Percentiles rank a stretch among this genome's conserved stretches.
Conservation (phyloP, 2,113 vertebrate genomes). For the Apteryx mantelli region DNA sequence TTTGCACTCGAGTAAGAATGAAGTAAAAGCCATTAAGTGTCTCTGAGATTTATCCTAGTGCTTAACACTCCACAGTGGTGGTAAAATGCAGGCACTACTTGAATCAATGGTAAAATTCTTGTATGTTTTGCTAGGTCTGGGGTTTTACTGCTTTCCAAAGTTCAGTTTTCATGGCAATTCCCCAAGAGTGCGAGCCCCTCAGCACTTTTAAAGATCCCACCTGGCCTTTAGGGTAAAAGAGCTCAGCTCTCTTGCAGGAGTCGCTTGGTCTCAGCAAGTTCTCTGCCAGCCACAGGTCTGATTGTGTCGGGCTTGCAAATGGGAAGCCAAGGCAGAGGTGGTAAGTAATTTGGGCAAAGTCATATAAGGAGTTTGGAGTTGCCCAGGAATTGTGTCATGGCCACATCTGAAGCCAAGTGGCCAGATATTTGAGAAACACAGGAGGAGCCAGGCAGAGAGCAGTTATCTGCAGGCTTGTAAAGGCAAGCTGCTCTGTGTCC, state of each 20-base stretch:
- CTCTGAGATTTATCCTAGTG: not conserved
- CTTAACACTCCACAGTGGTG: not conserved
- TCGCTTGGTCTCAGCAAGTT: not conserved
- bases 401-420: rapidly evolving
- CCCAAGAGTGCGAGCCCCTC: not conserved
- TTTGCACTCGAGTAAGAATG: not conserved
- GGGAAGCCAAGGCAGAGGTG: not conserved
- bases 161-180: not conserved
- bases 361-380: not conserved
- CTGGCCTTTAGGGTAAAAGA: not conserved
- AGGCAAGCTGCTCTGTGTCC: constrained; percentile 4
- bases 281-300: not conserved
- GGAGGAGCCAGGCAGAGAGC: not conserved
- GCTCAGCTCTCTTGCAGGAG: not conserved
- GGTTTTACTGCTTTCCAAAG: not conserved
- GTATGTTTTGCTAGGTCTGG: not conserved
- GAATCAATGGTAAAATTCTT: not conserved
- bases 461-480: not conserved
- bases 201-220: not conserved
- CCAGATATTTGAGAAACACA: not conserved
- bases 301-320: not conserved
- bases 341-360: not conserved
- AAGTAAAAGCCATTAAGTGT: rapidly evolving
- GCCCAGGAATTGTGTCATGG: not conserved
- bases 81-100: rapidly evolving